Conservation (phyloP, 2,888 invertebrate genomes). For the Eustalomyia histrio region DNA sequence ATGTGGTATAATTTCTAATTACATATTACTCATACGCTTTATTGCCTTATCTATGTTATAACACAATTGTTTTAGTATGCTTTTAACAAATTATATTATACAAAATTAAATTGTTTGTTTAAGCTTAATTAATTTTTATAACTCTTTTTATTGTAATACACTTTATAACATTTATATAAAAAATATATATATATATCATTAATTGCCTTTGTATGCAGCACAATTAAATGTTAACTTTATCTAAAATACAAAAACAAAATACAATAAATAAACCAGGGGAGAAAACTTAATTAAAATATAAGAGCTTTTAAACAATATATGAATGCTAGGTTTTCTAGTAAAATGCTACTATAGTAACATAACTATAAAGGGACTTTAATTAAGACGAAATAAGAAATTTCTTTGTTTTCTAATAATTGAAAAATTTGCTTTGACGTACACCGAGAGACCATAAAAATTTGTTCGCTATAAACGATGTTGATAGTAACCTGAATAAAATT, state of each 20-base stretch:
- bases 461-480: too few relatives aligned
- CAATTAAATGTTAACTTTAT: neutral
- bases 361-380: neutral
- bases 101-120: neutral
- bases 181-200: neutral
- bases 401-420: neutral
- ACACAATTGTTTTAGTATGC: too few relatives aligned
- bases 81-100: neutral
- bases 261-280: neutral
- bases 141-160: neutral
- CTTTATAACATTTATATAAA: neutral
- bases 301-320: neutral
- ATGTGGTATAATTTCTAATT: too few relatives aligned
- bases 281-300: neutral
- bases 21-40: too few relatives aligned
- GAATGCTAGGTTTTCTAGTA: neutral
- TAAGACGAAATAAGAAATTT: too few relatives aligned
- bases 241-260: neutral
- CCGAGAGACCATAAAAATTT: too few relatives aligned
- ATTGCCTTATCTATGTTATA: too few relatives aligned
- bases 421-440: too few relatives aligned
- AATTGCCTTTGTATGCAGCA: neutral
- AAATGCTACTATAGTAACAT: neutral
- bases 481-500: too few relatives aligned
- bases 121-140: slow-evolving; percentile 1